Evolutionary conservation across 2,888 invertebrate species (phyloP), one percentile per base, ranked within the genome.

Genomic region (Notodonta ziczac): DNA sequence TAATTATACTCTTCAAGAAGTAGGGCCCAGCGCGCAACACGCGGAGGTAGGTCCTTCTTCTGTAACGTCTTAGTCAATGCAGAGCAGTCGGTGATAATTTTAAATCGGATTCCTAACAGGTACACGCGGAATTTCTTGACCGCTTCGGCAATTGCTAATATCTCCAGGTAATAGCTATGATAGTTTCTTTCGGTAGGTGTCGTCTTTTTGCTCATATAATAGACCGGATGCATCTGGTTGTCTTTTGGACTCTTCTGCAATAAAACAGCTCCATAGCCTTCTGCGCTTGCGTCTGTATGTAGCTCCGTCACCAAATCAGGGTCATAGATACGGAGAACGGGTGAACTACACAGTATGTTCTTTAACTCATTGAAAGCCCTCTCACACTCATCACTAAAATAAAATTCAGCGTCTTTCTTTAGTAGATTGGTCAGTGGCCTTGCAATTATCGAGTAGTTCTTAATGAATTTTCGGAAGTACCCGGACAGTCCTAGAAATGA

Each of bases 1-100:
- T 68, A 74, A 46, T 73, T 67, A 54, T 60, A 74, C 14, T 73
- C 70, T 56, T 70, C 63, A 0, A 74, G 58, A 0, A 69, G 55
- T 24, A 74, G 44, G 5, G 66, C 70, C 74, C 74, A 75, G 2
- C 73, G 60, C 46, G 72, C 72, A 5, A 75, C 72, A 55, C 70
- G 56, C 7, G 71, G 62, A 24, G 70, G 53, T 60, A 78, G 59
- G 12, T 74, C 73, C 54, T 68, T 73, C 42, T 75, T 76, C 39
- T 58, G 24, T 35, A 72, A 57, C 0, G 73, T 73, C 63, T 63
- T 67, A 1, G 62, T 59, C 4, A 75, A 61, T 0, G 48, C 57
- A 32, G 46, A 48, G 14, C 48, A 57, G 32, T 57, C 48, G 1
- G 66, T 63, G 0, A 61, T 40, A 3, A 66, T 61, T 32, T 59